phyloP scores from a whole-genome alignment of 2,888 invertebrate genomes.

The Axea sp. region DNA sequence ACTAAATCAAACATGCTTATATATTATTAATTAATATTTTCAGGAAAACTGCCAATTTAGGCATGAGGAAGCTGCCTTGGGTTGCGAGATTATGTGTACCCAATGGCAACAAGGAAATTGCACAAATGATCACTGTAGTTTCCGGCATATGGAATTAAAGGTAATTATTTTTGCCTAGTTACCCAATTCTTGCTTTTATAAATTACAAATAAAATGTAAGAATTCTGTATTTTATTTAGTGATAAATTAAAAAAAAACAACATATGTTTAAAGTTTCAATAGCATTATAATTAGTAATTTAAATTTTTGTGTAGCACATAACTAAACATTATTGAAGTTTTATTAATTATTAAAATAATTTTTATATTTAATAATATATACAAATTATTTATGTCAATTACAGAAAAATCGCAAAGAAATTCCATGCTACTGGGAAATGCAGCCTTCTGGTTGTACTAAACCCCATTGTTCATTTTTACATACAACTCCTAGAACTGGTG shows the following conservation, averaged over 20 bases:
- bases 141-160: constrained; percentile 91
- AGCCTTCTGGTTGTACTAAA: constrained; percentile 91
- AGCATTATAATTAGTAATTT: too few relatives aligned
- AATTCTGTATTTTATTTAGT: too few relatives aligned
- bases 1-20: too few relatives aligned
- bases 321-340: too few relatives aligned
- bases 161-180: constrained; percentile 80
- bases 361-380: not conserved
- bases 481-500: constrained; percentile 33
- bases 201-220: too few relatives aligned
- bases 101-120: constrained; percentile 92
- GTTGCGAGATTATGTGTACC: constrained; percentile 89
- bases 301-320: too few relatives aligned
- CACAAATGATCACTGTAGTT: constrained; percentile 87
- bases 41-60: constrained; percentile 89
- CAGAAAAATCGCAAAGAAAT: constrained; percentile 91
- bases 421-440: constrained; percentile 93
- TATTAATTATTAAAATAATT: not conserved
- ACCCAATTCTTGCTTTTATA: not conserved
- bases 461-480: constrained; percentile 92
- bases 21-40: constrained; percentile 59
- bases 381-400: constrained; percentile 54
- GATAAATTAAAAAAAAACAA: too few relatives aligned
- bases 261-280: too few relatives aligned
- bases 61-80: constrained; percentile 87